These are phyloP conservation scores for Aproaerema taeniolella DNA, from an alignment of 2,888 invertebrate species.

Conservation along the genomic window DNA sequence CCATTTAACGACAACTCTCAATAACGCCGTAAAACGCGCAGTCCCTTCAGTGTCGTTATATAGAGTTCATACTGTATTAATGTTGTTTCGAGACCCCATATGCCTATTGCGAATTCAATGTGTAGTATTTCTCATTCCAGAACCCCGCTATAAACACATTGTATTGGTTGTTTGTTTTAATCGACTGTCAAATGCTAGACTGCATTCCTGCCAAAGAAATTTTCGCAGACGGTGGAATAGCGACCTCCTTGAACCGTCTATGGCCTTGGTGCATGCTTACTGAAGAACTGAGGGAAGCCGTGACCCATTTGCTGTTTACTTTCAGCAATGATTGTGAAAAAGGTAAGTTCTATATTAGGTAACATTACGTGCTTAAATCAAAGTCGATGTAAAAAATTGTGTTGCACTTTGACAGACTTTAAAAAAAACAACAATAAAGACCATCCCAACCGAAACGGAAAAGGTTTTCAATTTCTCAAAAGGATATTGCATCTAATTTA, in stretches of 20 bases:
- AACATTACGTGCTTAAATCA: no score
- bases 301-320: constrained; percentile 77
- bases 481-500: no score
- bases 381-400: no score
- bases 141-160: constrained; percentile 76
- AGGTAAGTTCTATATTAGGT: constrained; percentile 59
- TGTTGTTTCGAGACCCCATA: neutral
- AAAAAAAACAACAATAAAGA: no score
- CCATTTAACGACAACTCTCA: no score
- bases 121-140: constrained; percentile 28
- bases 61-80: neutral
- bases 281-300: constrained; percentile 67
- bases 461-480: no score
- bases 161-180: constrained; percentile 72
- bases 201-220: constrained; percentile 72
- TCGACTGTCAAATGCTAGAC: constrained; percentile 78
- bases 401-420: no score
- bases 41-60: neutral
- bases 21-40: no score
- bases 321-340: constrained; percentile 79
- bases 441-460: no score
- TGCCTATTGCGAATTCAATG: neutral
- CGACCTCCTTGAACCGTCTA: constrained; percentile 78
- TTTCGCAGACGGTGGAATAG: constrained; percentile 73
- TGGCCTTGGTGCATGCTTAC: constrained; percentile 83